A percentile compares a stretch with the other conserved stretches of the same genome.
Conservation (phyloP, 1,140 invertebrate species). For the Muscidifurax raptorellus region DNA sequence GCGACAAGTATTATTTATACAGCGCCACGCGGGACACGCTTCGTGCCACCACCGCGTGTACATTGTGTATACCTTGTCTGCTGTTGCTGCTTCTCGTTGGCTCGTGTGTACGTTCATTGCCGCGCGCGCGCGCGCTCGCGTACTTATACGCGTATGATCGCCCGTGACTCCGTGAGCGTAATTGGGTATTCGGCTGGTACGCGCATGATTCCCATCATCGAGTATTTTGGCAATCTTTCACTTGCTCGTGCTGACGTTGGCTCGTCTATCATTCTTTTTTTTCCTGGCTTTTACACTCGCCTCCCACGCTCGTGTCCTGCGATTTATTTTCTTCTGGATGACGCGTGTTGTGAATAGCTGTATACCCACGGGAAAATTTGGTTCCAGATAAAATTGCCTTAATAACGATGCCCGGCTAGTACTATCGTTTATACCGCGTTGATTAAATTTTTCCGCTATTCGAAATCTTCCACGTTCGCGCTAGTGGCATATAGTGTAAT, state of each 20-base stretch:
- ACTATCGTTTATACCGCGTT: no score
- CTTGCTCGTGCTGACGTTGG: conserved; percentile 1
- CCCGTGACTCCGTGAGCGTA: neutral
- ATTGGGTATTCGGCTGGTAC: conserved; percentile 7
- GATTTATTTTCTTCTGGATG: no score
- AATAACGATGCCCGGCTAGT: no score
- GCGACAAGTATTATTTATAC: conserved; percentile 72
- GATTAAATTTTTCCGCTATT: no score
- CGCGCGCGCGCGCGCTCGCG: neutral
- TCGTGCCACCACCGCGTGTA: neutral
- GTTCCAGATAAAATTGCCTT: no score
- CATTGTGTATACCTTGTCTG: neutral
- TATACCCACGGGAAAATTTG: neutral
- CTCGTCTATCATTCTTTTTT: neutral
- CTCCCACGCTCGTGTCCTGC: neutral
- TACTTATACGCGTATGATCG: neutral
- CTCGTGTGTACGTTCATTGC: neutral
- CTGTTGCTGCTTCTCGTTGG: neutral
- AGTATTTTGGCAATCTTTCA: conserved; percentile 42
- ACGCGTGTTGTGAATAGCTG: neutral
- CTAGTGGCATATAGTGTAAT: no score
- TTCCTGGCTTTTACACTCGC: neutral
- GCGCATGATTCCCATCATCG: neutral
- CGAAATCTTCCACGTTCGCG: no score
- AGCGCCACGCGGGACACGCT: conserved; percentile 47